These are phyloP conservation scores for Crocallis elinguaria DNA, from an alignment of 2,888 invertebrate genomes.

Conservation along the genomic window DNA sequence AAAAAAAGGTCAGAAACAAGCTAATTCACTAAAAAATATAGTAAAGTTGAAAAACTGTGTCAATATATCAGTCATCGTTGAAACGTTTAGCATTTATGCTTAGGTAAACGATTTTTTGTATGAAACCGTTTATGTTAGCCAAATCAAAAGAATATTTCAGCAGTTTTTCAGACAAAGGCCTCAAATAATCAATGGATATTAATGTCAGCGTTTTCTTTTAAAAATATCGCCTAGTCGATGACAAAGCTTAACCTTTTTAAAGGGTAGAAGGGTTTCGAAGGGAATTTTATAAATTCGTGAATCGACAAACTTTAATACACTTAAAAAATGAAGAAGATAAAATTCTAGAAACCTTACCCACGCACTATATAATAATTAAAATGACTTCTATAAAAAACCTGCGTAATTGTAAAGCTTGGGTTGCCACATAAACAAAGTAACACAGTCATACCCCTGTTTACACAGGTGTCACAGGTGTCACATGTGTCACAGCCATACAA, in stretches of 20 bases:
- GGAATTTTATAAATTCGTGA: background rate
- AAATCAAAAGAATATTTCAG: conserved; percentile 6
- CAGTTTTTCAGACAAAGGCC: conserved; percentile 21
- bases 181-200: conserved; percentile 25
- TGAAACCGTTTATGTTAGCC: background rate
- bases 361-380: too few relatives aligned
- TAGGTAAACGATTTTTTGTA: background rate
- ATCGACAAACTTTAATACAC: background rate
- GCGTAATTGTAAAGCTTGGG: too few relatives aligned
- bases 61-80: too few relatives aligned
- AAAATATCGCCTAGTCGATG: conserved; percentile 18
- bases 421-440: too few relatives aligned
- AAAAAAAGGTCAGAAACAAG: too few relatives aligned
- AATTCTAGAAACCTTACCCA: too few relatives aligned
- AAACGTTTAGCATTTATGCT: background rate
- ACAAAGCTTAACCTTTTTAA: conserved; percentile 33
- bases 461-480: too few relatives aligned
- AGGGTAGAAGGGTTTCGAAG: conserved; percentile 19
- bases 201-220: conserved; percentile 36
- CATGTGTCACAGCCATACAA: too few relatives aligned
- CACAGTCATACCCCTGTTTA: too few relatives aligned
- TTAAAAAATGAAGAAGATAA: background rate
- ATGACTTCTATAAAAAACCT: too few relatives aligned
- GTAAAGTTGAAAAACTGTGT: too few relatives aligned
- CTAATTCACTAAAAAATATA: too few relatives aligned